Base-by-base conservation (phyloP, 2,113 vertebrate genomes). In the Macheiramphus alcinus region DNA sequence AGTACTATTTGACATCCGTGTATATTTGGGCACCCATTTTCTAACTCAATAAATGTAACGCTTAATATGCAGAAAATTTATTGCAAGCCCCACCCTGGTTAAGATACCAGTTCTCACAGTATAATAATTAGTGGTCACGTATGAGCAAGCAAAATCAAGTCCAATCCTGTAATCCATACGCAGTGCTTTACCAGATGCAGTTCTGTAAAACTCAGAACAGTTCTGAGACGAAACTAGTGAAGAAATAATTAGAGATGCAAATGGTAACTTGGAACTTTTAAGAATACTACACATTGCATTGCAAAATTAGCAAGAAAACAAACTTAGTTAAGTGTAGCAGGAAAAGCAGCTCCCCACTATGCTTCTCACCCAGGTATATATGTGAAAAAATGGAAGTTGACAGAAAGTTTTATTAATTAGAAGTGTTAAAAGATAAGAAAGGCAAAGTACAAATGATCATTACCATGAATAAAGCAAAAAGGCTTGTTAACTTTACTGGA, bases 371-470 rank as follows among this genome's bases (percentile, higher is more conserved):
- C 68, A 31, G 6, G 13, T 31, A 67, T 6, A 16, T 32, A 47
- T 25, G 34, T 27, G 50, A 73, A 80, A 96, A 89, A 95, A 47
- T 9, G 5, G 52, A 85, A 95, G 59, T 9, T 40, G 75, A 43
- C 5, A 36, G 59, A 70, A 84, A 71, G 40, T 87, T 94, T 91
- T 47, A 85, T 78, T 91, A 84, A 91, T 84, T 71, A 56, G 14
- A 89, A 91, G 18, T 61, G 65, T 61, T 94, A 81, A 86, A 92
- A 82, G 40, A 42, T 22, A 92, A 80, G 62, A 93, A 93, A 92
- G 16, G 40, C 23, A 3, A 90, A 87, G 48, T 56, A 87, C 40
- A 85, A 86, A 75, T 42, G 47, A 82, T 38, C 16, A 32, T 55
- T 50, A 72, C n/a, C 10, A 18, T 17, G 9, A 76, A 53, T 38